These are phyloP conservation scores for Ceratotherium simum DNA, from an alignment of 2,113 vertebrate species.

Conservation along the genomic window DNA sequence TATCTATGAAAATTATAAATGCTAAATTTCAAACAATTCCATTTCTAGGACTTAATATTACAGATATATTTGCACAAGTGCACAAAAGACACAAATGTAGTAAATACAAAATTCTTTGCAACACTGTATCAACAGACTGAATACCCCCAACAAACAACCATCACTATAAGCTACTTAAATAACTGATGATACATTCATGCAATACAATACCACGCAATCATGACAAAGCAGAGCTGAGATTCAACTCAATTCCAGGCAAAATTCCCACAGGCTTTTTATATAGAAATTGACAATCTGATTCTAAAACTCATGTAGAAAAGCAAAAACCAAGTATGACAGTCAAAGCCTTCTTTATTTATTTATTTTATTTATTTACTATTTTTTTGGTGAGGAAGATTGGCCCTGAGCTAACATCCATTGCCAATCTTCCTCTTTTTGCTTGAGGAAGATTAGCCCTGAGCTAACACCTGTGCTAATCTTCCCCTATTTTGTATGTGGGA, in stretches of 20 bases:
- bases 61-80: background rate
- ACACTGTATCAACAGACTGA: background rate
- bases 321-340: background rate
- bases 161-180: background rate
- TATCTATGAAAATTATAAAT: background rate
- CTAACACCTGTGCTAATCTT: no score
- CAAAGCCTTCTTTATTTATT: background rate
- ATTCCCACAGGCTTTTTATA: background rate
- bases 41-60: background rate
- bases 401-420: no score
- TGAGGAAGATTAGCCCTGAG: no score
- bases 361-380: no score
- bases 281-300: background rate
- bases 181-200: background rate
- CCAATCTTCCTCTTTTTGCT: no score
- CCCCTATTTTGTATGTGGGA: no score
- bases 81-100: background rate
- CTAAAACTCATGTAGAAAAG: background rate
- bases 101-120: background rate
- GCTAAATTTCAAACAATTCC: background rate
- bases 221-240: background rate
- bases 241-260: conserved; percentile 23
- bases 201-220: background rate
- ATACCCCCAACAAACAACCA: background rate
- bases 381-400: no score